phyloP scores from a whole-genome alignment of 1,140 invertebrate species.

The Littorina saxatilis region DNA sequence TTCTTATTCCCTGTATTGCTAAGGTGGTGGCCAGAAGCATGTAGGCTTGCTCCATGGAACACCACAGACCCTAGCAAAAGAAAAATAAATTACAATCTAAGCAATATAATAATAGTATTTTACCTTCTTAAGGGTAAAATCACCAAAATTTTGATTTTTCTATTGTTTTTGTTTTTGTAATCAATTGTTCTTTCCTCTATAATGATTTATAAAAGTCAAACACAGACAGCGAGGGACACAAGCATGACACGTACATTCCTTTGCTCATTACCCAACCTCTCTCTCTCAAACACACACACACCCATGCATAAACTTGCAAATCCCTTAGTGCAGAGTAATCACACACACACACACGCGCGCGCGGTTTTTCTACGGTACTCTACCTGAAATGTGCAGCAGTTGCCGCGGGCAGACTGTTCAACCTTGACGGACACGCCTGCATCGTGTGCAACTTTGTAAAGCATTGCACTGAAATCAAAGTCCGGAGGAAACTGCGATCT shows the following conservation, averaged over 20 bases:
- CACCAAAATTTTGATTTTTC: too few relatives aligned
- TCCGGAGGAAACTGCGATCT: slow-evolving; percentile 37
- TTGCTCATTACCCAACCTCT: too few relatives aligned
- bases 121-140: too few relatives aligned
- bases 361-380: not conserved
- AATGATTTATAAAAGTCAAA: too few relatives aligned
- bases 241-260: too few relatives aligned
- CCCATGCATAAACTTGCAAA: not conserved
- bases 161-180: too few relatives aligned
- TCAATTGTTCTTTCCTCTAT: too few relatives aligned
- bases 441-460: slow-evolving; percentile 42
- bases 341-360: too few relatives aligned
- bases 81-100: not conserved
- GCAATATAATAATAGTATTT: too few relatives aligned
- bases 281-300: not conserved
- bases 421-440: slow-evolving; percentile 37
- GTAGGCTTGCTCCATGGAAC: slow-evolving; percentile 43
- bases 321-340: not conserved
- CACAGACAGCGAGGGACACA: too few relatives aligned
- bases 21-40: slow-evolving; percentile 41
- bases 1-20: slow-evolving; percentile 30
- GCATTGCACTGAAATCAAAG: slow-evolving; percentile 48
- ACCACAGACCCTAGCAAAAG: slow-evolving; percentile 40
- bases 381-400: slow-evolving; percentile 1
- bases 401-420: not conserved